Conservation (phyloP, 2,888 invertebrate species). For the Pyrrhia umbra region DNA sequence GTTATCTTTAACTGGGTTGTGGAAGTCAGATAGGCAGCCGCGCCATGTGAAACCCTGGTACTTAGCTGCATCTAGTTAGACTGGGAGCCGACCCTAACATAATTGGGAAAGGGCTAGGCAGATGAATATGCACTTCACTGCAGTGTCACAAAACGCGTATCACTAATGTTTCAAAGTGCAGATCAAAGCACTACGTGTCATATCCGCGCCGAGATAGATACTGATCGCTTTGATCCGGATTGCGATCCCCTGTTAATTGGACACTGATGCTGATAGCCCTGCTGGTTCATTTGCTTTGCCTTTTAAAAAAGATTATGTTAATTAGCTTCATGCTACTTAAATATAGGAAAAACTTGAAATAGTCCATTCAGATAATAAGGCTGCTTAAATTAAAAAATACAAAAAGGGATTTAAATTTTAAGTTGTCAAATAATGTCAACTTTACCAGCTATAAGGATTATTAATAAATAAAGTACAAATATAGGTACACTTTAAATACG, state of each 20-base stretch:
- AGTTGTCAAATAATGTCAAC: too few species aligned
- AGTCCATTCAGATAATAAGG: not conserved
- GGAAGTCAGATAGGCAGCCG: too few species aligned
- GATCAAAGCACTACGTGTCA: constrained; percentile 49
- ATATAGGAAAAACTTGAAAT: not conserved
- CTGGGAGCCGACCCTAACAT: too few species aligned
- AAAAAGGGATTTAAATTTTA: too few species aligned
- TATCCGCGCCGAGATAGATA: constrained; percentile 50
- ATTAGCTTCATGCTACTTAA: constrained; percentile 16
- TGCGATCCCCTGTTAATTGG: constrained; percentile 42
- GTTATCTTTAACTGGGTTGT: too few species aligned
- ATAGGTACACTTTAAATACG: too few species aligned
- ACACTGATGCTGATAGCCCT: constrained; percentile 14
- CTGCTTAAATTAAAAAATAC: not conserved
- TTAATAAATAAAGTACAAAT: too few species aligned
- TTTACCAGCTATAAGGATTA: too few species aligned
- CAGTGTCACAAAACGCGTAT: constrained; percentile 9
- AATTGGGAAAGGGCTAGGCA: too few species aligned
- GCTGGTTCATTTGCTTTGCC: constrained; percentile 6
- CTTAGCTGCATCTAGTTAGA: too few species aligned
- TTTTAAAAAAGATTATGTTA: constrained; percentile 22
- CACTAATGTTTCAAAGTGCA: not conserved
- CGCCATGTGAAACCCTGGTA: too few species aligned
- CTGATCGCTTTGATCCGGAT: constrained; percentile 55
- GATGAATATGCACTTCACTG: too few species aligned